Percentiles rank a stretch among this genome's conserved stretches.
These are phyloP conservation scores for Ciconia stormi DNA, from an alignment of 2,113 vertebrate genomes.

Conservation along the genomic window DNA sequence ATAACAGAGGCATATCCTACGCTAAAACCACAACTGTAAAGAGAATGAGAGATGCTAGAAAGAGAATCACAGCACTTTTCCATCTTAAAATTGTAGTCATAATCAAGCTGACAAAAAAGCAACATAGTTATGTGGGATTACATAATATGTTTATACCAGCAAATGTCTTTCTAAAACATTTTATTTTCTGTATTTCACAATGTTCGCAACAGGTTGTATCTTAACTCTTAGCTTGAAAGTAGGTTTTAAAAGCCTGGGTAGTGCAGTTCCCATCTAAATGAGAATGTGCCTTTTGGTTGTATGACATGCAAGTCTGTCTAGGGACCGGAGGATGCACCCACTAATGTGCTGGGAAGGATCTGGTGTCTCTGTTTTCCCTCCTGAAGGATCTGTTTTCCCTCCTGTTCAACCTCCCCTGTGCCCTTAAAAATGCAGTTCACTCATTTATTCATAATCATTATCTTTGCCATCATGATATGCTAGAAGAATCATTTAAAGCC, in stretches of 20 bases:
- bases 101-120: background rate
- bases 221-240: background rate
- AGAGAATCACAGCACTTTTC: background rate
- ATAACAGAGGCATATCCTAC: background rate
- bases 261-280: background rate
- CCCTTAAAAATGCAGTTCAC: background rate
- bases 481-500: background rate
- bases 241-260: background rate
- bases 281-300: background rate
- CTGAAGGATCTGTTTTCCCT: background rate
- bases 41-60: background rate
- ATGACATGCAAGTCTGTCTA: accelerated
- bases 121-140: background rate
- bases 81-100: background rate
- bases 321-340: background rate
- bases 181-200: background rate
- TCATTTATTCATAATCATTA: background rate
- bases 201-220: background rate
- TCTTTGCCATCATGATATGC: background rate
- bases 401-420: background rate
- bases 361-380: background rate
- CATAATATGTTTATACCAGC: background rate
- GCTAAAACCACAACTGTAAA: background rate
- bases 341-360: background rate
- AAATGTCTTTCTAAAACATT: background rate